Conservation (phyloP, 2,888 invertebrate genomes). For the Xestobium rufovillosum region DNA sequence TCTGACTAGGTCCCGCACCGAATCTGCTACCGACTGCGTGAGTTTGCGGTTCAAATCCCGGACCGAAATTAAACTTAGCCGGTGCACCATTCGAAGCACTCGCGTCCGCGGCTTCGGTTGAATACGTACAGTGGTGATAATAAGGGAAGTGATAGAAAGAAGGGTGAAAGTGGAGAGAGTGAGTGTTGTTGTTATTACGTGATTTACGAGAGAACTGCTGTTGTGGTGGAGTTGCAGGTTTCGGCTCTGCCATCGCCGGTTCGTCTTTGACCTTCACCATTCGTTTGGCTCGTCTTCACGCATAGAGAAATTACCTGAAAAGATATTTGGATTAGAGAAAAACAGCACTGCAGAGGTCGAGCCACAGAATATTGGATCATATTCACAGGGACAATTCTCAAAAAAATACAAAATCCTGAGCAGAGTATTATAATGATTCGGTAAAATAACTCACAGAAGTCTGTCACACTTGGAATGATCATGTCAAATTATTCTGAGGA, state of each 20-base stretch:
- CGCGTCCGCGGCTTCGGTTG: conserved; percentile 46
- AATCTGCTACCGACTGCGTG: conserved; percentile 31
- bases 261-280: conserved; percentile 46
- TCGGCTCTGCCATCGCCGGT: conserved; percentile 37
- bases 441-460: too few relatives aligned
- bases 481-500: too few relatives aligned
- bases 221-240: conserved; percentile 29
- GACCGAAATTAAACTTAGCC: conserved; percentile 53
- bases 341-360: too few relatives aligned
- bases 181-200: conserved; percentile 41
- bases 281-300: too few relatives aligned
- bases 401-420: too few relatives aligned
- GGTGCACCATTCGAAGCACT: conserved; percentile 42
- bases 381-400: too few relatives aligned
- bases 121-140: conserved; percentile 44
- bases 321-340: too few relatives aligned
- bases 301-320: too few relatives aligned
- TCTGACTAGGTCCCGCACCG: conserved; percentile 31
- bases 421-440: too few relatives aligned
- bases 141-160: conserved; percentile 41
- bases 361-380: too few relatives aligned
- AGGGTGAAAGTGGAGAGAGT: conserved; percentile 48
- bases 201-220: conserved; percentile 22
- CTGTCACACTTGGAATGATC: too few relatives aligned
- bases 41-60: conserved; percentile 50